A percentile compares a stretch with the other conserved stretches of the same genome.
phyloP scores from a whole-genome alignment of 64 coral and sea anemone genomes.

The Stylophora pistillata region DNA sequence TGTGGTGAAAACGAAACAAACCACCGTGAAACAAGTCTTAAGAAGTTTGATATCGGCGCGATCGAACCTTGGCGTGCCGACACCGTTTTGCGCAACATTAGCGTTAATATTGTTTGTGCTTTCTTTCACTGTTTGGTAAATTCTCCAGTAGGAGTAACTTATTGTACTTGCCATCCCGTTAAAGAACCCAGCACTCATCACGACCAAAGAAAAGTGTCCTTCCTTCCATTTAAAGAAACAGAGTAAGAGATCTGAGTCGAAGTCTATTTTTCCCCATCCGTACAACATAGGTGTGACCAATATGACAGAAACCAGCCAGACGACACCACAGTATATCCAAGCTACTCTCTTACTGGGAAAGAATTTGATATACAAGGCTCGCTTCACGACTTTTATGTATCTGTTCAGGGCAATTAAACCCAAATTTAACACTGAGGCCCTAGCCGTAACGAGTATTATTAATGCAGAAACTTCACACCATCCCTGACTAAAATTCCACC shows the following conservation, averaged over 20 bases:
- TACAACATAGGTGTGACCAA: constrained; percentile 2
- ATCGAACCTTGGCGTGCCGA: background rate
- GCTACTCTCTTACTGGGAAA: constrained; percentile 39
- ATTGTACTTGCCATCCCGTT: constrained; percentile 22
- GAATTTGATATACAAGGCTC: constrained; percentile 30
- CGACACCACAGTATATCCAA: constrained; percentile 24
- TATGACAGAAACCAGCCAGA: constrained; percentile 47
- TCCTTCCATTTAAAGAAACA: constrained; percentile 51
- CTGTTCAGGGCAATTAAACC: constrained; percentile 50
- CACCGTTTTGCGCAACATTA: background rate
- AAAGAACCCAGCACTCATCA: background rate
- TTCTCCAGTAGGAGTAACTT: constrained; percentile 46
- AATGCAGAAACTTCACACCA: constrained; percentile 27
- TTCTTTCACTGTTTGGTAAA: constrained; percentile 44
- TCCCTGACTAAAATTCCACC: background rate
- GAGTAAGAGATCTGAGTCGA: background rate
- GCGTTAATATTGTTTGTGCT: constrained; percentile 4
- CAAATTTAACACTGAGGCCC: constrained; percentile 35
- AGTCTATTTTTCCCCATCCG: constrained; percentile 54
- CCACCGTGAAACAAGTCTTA: constrained; percentile 47
- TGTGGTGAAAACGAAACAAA: constrained; percentile 36
- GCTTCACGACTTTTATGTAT: constrained; percentile 60
- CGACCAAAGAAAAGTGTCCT: constrained; percentile 60
- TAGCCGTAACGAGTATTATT: constrained; percentile 16
- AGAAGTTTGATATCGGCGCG: constrained; percentile 44